These are phyloP conservation scores for Galeopterus variegatus DNA, from an alignment of 2,113 vertebrate species.

Conservation along the genomic window DNA sequence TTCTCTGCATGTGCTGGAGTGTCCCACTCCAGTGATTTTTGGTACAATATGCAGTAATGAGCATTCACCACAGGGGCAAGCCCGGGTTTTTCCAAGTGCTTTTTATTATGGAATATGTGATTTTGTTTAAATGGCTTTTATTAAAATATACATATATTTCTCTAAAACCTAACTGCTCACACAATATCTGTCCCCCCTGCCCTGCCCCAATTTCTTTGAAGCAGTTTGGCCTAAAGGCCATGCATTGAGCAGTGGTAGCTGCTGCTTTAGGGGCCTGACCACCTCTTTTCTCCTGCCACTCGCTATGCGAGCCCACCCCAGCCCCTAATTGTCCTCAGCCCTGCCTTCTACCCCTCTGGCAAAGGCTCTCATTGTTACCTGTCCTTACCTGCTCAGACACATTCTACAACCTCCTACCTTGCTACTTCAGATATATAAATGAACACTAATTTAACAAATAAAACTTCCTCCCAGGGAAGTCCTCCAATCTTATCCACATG, in stretches of 20 bases:
- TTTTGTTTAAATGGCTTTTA: slow-evolving; percentile 6
- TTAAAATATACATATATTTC: background rate
- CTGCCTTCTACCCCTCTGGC: background rate
- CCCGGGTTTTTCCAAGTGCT: background rate
- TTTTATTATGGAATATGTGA: background rate
- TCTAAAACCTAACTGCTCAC: background rate
- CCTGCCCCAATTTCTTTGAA: background rate
- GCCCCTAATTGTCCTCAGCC: background rate
- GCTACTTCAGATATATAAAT: background rate
- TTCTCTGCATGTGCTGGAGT: background rate
- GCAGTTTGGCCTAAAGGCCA: background rate
- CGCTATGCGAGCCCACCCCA: fast-evolving
- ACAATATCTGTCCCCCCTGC: background rate
- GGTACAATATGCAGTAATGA: background rate
- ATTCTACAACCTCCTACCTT: background rate
- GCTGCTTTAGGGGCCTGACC: background rate
- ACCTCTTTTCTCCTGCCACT: background rate
- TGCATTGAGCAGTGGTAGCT: background rate
- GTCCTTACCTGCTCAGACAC: background rate
- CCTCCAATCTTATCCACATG: background rate
- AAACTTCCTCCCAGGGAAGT: background rate
- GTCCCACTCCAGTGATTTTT: background rate
- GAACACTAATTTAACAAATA: slow-evolving; percentile 13
- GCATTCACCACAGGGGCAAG: background rate
- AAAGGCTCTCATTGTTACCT: background rate